Percentiles rank a stretch among this genome's conserved stretches.
Evolutionary conservation across 2,797 vertebrate genomes (phyloP).

Genomic region (Gila robusta): DNA sequence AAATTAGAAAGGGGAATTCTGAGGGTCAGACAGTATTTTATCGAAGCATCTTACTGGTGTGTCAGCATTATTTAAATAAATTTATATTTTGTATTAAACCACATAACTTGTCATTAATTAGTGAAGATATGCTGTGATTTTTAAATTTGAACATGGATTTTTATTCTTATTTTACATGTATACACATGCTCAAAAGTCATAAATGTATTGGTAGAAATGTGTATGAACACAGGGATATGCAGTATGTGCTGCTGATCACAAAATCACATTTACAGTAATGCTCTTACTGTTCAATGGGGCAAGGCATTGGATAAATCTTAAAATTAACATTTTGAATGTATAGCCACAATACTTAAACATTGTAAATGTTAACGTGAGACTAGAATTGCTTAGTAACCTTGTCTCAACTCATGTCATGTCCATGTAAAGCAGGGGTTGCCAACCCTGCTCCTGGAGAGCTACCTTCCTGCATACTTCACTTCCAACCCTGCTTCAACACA

Average conservation of each 20-base stretch:
- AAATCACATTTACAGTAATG: background rate
- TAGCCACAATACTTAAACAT: background rate
- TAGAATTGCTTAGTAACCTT: background rate
- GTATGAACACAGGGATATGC: background rate
- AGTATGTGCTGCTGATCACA: background rate
- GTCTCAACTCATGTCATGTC: background rate
- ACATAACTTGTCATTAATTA: no score
- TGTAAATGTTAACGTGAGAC: background rate
- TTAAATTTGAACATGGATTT: no score
- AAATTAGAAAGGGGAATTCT: no score
- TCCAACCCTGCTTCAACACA: background rate
- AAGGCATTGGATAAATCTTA: background rate
- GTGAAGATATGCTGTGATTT: no score
- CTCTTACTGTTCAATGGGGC: background rate
- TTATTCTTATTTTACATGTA: no score
- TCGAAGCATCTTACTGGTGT: no score
- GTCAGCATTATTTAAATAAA: no score
- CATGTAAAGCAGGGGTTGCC: background rate
- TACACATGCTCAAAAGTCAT: no score
- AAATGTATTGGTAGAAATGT: no score
- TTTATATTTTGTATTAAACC: no score
- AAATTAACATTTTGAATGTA: background rate
- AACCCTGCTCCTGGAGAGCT: background rate
- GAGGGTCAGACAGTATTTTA: no score
- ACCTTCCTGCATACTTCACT: background rate